Evolutionary conservation across 2,113 vertebrate species (phyloP), one percentile per base, ranked within the genome.

Genomic region (Morphnarchus princeps): DNA sequence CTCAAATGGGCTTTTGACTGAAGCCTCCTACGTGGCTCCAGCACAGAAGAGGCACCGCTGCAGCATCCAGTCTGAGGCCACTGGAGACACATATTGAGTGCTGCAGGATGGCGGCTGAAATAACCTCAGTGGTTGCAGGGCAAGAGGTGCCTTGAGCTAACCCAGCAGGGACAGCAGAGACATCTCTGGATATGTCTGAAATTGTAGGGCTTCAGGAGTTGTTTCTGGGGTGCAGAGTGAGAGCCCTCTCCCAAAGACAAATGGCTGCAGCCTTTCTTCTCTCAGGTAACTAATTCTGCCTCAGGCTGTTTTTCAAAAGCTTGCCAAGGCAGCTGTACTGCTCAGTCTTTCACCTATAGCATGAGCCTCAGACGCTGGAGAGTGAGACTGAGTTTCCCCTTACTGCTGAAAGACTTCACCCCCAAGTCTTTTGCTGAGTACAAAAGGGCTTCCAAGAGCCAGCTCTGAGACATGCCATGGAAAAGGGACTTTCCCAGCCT

Each of bases 61-160:
- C 2, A 3, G 34, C 21, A 70, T 50, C 19, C 40, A 36, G 28
- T 29, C 28, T 1, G 13, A 78, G 72, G 28, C 42, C 2, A 4
- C 29, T 2, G 3, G 28, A 84, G 49, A 34, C 22, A 50, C 1
- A 3, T 5, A 6, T 0, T 40, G 57, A 73, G 36, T 29, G 16
- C 59, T 54, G 20, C 17, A 32, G 45, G 40, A 45, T 7, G 32
- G 47, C 50, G 71, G 38, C 29, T 61, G 31, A 59, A 85, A 85
- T 50, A 67, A 24, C 26, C 31, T 63, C 43, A 42, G 65, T 8
- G 29, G 29, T 3, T 67, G 19, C 42, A 54, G 10, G 40, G 50
- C 21, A 59, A 80, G 55, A 42, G 2, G 12, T 65, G 40, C 24
- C 84, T 89, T 65, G 15, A 80, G 10, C 21, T 62, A 94, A 47